phyloP scores from a whole-genome alignment of 2,797 vertebrate genomes.

The Linurgus olivaceus region DNA sequence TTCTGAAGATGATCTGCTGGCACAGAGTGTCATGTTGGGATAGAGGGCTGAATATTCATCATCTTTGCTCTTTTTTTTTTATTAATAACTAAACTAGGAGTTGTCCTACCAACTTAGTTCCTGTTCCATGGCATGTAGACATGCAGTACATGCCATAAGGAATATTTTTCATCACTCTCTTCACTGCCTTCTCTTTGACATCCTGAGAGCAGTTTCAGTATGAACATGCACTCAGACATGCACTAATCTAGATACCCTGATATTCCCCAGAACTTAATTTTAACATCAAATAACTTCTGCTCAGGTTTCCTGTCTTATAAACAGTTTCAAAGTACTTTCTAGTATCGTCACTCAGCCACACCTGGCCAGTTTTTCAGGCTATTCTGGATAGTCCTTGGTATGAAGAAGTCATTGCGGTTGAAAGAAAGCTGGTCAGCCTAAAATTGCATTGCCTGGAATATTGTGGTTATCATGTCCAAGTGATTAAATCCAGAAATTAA shows the following conservation, averaged over 20 bases:
- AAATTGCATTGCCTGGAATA: neutral
- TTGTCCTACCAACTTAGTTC: neutral
- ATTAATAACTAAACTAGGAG: neutral
- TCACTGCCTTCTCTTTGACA: neutral
- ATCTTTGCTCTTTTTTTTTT: neutral
- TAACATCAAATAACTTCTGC: neutral
- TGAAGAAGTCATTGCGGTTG: neutral
- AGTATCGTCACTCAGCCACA: neutral
- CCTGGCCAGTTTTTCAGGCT: neutral
- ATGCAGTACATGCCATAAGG: neutral
- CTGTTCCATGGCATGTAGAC: neutral
- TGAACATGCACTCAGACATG: neutral
- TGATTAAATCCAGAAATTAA: neutral
- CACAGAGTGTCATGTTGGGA: neutral
- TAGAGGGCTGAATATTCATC: neutral
- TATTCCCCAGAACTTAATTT: neutral
- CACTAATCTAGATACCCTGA: neutral
- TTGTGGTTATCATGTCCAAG: neutral
- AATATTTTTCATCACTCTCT: neutral
- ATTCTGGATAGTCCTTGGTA: neutral
- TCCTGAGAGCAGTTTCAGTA: neutral
- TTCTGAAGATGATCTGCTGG: neutral
- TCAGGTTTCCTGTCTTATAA: neutral
- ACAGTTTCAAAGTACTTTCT: neutral
- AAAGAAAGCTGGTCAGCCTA: neutral